phyloP scores from a whole-genome alignment of 2,113 vertebrate species.

The Actenoides lindsayi region DNA sequence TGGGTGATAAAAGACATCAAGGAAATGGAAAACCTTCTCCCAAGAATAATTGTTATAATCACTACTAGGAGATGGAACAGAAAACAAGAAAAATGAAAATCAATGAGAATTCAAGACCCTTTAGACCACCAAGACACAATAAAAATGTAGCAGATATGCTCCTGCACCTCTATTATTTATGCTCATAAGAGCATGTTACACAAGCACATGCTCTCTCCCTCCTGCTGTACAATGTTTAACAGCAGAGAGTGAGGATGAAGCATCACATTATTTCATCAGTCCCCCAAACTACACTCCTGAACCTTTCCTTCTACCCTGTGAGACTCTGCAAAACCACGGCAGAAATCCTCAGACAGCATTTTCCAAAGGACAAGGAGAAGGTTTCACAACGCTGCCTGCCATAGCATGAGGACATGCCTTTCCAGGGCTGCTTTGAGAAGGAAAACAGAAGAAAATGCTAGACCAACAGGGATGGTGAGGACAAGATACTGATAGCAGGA shows the following conservation, averaged over 20 bases:
- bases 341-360: neutral
- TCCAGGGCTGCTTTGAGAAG: neutral
- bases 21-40: neutral
- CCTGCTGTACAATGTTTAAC: neutral
- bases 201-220: neutral
- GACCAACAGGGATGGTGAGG: neutral
- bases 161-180: neutral
- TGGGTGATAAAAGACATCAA: neutral
- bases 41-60: neutral
- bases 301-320: fast-evolving
- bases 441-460: neutral
- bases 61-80: neutral
- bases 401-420: neutral
- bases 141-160: neutral
- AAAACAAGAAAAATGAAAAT: neutral
- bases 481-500: neutral
- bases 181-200: neutral
- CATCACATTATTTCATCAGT: neutral
- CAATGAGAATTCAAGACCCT: neutral
- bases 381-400: neutral
- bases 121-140: neutral
- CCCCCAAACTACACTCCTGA: neutral
- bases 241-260: neutral
- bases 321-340: neutral
- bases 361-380: neutral